Percentiles rank a stretch among this genome's conserved stretches.
Evolutionary conservation across 2,797 vertebrate genomes (phyloP).

Genomic region (Diplodus puntazzo): DNA sequence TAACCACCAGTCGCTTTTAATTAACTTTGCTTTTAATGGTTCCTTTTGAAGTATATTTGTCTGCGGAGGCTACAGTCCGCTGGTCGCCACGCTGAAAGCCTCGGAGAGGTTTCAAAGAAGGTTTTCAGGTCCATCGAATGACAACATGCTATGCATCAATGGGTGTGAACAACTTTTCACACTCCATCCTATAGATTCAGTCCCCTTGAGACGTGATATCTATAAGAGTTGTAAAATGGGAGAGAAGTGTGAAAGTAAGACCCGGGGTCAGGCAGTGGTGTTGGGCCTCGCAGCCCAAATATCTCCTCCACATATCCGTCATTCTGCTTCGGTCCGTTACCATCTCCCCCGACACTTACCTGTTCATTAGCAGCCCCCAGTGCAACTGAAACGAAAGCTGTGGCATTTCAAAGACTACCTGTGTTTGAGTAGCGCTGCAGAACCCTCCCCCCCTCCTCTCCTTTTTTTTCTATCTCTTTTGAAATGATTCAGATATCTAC

Average conservation of each 20-base stretch:
- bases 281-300: slow-evolving; percentile 61
- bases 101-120: slow-evolving; percentile 1
- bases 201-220: slow-evolving; percentile 52
- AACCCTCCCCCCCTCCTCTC: background rate
- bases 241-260: slow-evolving; percentile 67
- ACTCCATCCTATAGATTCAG: slow-evolving; percentile 61
- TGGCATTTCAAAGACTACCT: slow-evolving; percentile 69
- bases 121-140: slow-evolving; percentile 31
- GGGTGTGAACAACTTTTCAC: slow-evolving; percentile 74
- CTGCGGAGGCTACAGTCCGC: background rate
- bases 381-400: slow-evolving; percentile 60
- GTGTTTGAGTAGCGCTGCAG: slow-evolving; percentile 40
- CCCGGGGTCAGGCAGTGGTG: slow-evolving; percentile 56
- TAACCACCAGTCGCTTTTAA: slow-evolving; percentile 29
- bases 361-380: slow-evolving; percentile 53
- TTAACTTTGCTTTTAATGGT: slow-evolving; percentile 7
- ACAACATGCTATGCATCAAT: slow-evolving; percentile 56
- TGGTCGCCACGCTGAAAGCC: slow-evolving; percentile 15
- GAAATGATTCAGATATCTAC: slow-evolving; percentile 63
- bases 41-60: slow-evolving; percentile 24
- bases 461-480: slow-evolving; percentile 9
- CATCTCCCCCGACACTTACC: slow-evolving; percentile 4
- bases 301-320: slow-evolving; percentile 54
- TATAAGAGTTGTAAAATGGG: slow-evolving; percentile 64
- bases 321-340: slow-evolving; percentile 28